phyloP scores from a whole-genome alignment of 2,113 vertebrate genomes.

The Daphoenositta chrysoptera region DNA sequence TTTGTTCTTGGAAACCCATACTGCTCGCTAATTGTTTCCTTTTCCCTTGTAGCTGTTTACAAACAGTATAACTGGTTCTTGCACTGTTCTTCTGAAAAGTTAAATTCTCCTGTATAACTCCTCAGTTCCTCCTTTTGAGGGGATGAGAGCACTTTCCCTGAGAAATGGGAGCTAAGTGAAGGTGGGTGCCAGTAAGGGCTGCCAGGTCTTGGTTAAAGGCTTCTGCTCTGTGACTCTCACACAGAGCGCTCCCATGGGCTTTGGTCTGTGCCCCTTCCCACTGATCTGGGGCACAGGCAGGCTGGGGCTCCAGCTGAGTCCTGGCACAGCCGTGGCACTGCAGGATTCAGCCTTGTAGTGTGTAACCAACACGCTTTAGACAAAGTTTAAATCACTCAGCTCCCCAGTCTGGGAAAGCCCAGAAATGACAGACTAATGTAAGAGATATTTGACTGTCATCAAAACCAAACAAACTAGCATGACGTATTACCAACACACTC shows the following conservation, averaged over 20 bases:
- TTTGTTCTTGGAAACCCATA: not conserved
- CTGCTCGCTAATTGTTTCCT: not conserved
- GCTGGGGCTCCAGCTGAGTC: not conserved
- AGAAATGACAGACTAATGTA: not conserved
- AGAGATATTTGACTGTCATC: not conserved
- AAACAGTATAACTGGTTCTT: not conserved
- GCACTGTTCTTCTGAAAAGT: not conserved
- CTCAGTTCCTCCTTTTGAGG: not conserved
- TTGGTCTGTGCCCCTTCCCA: rapidly evolving
- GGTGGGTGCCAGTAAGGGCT: not conserved
- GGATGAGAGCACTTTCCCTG: not conserved
- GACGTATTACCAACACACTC: not conserved
- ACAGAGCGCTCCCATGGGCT: rapidly evolving
- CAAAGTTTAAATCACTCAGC: not conserved
- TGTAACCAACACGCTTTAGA: rapidly evolving
- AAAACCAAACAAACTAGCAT: not conserved
- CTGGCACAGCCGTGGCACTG: not conserved
- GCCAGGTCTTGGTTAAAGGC: not conserved
- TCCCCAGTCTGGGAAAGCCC: not conserved
- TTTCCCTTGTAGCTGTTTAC: not conserved
- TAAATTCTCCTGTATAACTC: not conserved
- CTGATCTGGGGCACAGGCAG: not conserved
- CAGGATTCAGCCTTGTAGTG: not conserved
- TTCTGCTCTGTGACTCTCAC: not conserved
- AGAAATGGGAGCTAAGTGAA: not conserved